Conservation (phyloP, 2,113 vertebrate genomes). For the Thamnophis sirtalis region DNA sequence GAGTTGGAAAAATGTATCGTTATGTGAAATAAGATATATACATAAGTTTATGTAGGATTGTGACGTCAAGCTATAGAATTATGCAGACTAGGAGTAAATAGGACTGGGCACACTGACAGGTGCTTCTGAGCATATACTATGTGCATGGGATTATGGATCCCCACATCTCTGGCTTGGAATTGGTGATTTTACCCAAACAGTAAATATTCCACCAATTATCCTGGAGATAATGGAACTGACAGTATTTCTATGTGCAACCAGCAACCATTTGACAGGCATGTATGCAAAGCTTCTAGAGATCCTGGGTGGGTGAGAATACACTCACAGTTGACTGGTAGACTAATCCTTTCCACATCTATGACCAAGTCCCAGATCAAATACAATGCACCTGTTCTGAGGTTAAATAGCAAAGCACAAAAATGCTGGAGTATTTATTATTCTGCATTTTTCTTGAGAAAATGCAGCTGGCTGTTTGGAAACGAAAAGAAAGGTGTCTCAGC, state of each 20-base stretch:
- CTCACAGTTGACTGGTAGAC: too few species aligned
- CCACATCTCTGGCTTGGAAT: not conserved
- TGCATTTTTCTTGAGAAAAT: not conserved
- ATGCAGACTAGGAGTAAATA: not conserved
- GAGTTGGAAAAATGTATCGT: not conserved
- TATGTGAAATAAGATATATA: not conserved
- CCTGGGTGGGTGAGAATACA: too few species aligned
- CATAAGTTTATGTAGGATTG: too few species aligned
- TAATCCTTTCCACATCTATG: too few species aligned
- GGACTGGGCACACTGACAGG: not conserved
- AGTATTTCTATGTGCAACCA: not conserved
- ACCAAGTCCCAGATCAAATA: too few species aligned
- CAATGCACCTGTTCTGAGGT: too few species aligned
- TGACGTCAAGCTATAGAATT: not conserved
- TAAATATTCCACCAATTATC: not conserved
- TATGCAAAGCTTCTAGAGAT: too few species aligned
- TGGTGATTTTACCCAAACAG: not conserved
- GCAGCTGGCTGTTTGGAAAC: not conserved
- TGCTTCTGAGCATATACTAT: not conserved
- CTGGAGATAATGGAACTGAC: too few species aligned
- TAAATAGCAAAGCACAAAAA: too few species aligned
- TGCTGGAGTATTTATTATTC: too few species aligned
- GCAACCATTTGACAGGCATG: not conserved
- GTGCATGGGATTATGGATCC: not conserved
- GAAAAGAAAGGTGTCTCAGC: not conserved